Percentiles rank a stretch among this genome's conserved stretches.
Conservation (phyloP, 92 coral and sea anemone genomes). For the Muricea muricata region DNA sequence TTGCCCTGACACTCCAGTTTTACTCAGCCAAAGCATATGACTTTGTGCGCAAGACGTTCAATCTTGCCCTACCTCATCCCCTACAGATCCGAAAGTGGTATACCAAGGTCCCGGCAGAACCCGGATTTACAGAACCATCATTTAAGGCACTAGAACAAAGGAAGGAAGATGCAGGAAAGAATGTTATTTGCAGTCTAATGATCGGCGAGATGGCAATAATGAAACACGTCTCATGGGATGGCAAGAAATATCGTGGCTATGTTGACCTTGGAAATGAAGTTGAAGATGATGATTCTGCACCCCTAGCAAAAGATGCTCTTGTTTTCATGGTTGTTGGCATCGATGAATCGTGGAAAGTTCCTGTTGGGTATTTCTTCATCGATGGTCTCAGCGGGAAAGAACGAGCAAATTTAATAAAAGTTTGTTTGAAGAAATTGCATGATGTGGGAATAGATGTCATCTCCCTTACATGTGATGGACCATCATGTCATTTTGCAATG, state of each 20-base stretch:
- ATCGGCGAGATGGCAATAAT: slow-evolving; percentile 22
- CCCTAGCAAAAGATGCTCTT: neutral
- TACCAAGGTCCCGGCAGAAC: slow-evolving; percentile 42
- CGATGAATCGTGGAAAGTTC: slow-evolving; percentile 15
- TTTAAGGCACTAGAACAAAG: neutral
- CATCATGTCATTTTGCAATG: no score
- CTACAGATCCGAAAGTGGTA: slow-evolving; percentile 23
- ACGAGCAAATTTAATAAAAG: neutral
- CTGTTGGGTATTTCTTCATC: slow-evolving; percentile 27
- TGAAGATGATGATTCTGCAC: slow-evolving; percentile 15
- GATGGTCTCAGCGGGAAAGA: slow-evolving; percentile 35
- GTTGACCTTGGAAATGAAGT: slow-evolving; percentile 37
- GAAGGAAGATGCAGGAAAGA: neutral
- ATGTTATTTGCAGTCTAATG: neutral
- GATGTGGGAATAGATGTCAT: slow-evolving; percentile 16
- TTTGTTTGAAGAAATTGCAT: slow-evolving; percentile 10
- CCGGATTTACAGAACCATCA: slow-evolving; percentile 28
- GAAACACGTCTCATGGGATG: slow-evolving; percentile 27
- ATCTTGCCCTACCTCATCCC: slow-evolving; percentile 14
- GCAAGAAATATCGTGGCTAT: slow-evolving; percentile 13
- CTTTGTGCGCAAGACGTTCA: no score
- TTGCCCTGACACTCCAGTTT: neutral
- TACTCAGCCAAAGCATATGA: neutral
- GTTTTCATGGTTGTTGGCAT: slow-evolving; percentile 33
- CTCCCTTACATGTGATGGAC: no score